Conservation (phyloP, 92 coral and sea anemone species). For the Zoanthus sansibaricus region DNA sequence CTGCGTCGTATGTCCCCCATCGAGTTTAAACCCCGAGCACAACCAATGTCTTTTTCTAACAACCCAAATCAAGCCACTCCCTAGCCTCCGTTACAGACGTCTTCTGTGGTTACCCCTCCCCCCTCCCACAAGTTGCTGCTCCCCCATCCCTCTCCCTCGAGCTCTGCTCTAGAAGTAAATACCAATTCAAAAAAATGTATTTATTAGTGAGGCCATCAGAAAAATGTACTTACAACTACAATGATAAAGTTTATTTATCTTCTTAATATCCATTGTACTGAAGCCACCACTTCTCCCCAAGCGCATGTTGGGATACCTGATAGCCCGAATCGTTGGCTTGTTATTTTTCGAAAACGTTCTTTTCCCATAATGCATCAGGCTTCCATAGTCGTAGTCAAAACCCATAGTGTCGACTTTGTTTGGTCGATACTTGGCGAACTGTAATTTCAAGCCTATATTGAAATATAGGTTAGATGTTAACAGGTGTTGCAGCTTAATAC, state of each 20-base stretch:
- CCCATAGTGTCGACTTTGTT: constrained; percentile 85
- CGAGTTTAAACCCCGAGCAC: too few species aligned
- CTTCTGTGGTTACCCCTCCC: too few species aligned
- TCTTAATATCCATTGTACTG: constrained; percentile 80
- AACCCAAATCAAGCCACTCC: too few species aligned
- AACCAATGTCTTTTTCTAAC: too few species aligned
- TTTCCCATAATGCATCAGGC: constrained; percentile 92
- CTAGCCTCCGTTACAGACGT: too few species aligned
- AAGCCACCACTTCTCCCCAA: constrained; percentile 83
- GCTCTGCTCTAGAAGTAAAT: too few species aligned
- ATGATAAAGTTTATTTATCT: constrained; percentile 80
- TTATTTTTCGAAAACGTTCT: constrained; percentile 83
- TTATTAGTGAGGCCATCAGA: neutral
- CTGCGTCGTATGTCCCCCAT: too few species aligned
- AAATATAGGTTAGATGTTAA: neutral
- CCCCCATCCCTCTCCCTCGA: too few species aligned
- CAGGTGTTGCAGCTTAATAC: too few species aligned
- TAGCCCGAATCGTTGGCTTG: constrained; percentile 76
- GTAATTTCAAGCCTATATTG: constrained; percentile 74
- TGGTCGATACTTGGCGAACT: constrained; percentile 82
- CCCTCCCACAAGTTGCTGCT: too few species aligned
- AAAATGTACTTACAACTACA: constrained; percentile 71
- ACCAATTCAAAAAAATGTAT: too few species aligned
- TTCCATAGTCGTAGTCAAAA: constrained; percentile 81
- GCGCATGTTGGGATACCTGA: constrained; percentile 73